Conservation (phyloP, 2,797 vertebrate genomes). For the Crotalus adamanteus region DNA sequence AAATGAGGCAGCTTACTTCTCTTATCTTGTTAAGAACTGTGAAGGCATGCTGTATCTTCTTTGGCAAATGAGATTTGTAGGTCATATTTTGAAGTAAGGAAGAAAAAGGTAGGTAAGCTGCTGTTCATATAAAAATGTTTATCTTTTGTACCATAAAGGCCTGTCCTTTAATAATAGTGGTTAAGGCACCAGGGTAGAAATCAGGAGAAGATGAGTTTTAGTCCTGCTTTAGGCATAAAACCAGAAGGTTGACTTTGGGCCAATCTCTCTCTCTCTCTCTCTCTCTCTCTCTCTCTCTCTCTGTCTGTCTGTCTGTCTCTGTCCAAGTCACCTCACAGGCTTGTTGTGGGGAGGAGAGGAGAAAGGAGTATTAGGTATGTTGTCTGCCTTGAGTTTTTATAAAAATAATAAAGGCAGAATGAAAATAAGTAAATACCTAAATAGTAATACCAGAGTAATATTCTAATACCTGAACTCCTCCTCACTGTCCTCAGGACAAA, state of each 20-base stretch:
- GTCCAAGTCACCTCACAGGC: background rate
- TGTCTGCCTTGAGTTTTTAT: background rate
- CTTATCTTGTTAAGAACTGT: constrained; percentile 48
- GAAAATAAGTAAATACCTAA: background rate
- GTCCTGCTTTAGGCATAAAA: background rate
- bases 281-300: background rate
- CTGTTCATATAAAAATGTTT: background rate
- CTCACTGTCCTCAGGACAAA: background rate
- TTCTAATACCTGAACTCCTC: background rate
- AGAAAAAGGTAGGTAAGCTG: constrained; percentile 20
- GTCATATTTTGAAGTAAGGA: constrained; percentile 24
- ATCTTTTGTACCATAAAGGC: constrained; percentile 16
- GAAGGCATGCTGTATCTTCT: constrained; percentile 27
- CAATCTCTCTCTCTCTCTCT: background rate
- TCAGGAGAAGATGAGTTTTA: background rate
- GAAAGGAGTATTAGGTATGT: background rate
- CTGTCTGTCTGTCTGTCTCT: no score
- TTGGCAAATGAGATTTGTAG: constrained; percentile 40
- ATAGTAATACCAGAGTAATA: background rate
- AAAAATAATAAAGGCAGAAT: background rate
- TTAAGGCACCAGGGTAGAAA: background rate
- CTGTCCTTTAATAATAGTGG: background rate
- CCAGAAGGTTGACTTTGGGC: background rate
- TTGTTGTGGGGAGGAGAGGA: background rate
- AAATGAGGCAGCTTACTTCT: constrained; percentile 47